Conservation (phyloP, 30 jellyfish, hydroid and myxozoan species). For the Catostylus mosaicus region DNA sequence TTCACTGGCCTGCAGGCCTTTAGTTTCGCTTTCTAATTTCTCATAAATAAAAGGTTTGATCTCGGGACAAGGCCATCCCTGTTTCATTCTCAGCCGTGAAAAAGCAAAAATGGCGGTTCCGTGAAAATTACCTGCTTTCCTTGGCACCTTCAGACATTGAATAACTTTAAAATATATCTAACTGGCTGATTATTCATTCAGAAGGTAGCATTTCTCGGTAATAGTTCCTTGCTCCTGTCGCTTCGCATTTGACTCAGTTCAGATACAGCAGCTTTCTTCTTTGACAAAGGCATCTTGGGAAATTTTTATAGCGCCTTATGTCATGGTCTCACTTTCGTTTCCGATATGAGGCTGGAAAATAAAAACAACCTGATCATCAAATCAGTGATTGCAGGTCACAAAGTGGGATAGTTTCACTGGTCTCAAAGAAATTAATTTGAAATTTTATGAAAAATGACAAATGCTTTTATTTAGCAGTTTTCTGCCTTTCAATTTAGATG, state of each 20-base stretch:
- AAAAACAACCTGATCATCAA: no score
- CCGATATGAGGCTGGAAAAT: constrained; percentile 1
- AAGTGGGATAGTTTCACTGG: no score
- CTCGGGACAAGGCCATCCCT: constrained; percentile 19
- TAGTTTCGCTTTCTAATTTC: not conserved
- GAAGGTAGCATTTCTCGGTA: constrained; percentile 11
- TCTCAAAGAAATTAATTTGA: no score
- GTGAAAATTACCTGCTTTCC: constrained; percentile 19
- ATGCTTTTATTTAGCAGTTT: no score
- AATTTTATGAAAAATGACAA: no score
- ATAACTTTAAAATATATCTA: not conserved
- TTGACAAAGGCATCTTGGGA: constrained; percentile 59
- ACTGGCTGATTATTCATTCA: not conserved
- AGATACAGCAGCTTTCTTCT: constrained; percentile 57
- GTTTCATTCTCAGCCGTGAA: not conserved
- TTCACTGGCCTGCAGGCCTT: not conserved
- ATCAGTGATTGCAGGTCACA: no score
- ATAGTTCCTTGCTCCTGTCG: constrained; percentile 1
- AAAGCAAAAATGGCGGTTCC: not conserved
- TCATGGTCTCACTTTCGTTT: constrained; percentile 42
- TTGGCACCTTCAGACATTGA: constrained; percentile 5
- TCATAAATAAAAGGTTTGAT: not conserved
- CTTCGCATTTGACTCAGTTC: constrained; percentile 28
- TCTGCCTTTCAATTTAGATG: no score
- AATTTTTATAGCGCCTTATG: constrained; percentile 53